Percentiles rank a stretch among this genome's conserved stretches.
These are phyloP conservation scores for Nibea albiflora DNA, from an alignment of 2,113 vertebrate genomes.

Conservation along the genomic window DNA sequence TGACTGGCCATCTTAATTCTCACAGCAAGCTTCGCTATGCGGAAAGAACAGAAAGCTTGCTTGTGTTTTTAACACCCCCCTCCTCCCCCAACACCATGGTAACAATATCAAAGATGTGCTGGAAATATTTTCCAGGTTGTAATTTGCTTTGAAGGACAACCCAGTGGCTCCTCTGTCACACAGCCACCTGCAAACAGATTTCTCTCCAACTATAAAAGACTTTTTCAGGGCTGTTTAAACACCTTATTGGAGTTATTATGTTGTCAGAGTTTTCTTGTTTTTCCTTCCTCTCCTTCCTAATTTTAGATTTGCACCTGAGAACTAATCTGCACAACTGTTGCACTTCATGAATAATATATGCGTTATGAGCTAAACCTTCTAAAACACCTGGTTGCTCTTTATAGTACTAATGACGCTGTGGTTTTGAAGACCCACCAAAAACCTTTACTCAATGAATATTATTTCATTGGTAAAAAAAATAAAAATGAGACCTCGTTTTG, in stretches of 20 bases:
- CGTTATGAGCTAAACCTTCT: too few species aligned
- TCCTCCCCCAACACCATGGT: background rate
- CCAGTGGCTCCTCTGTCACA: background rate
- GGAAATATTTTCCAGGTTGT: slow-evolving; percentile 8
- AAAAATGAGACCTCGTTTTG: slow-evolving; percentile 56
- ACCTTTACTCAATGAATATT: slow-evolving; percentile 26
- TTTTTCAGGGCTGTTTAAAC: slow-evolving; percentile 7
- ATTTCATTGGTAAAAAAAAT: slow-evolving; percentile 42
- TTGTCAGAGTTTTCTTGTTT: too few species aligned
- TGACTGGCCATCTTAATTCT: background rate
- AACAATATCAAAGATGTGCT: background rate
- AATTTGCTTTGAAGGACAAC: slow-evolving; percentile 3
- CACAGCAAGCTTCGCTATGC: background rate
- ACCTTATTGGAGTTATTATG: too few species aligned
- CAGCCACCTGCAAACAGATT: background rate
- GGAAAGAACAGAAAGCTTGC: background rate
- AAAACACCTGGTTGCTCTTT: background rate
- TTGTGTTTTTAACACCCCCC: background rate
- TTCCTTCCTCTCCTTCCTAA: too few species aligned
- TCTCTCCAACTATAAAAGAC: slow-evolving; percentile 21
- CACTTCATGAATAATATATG: too few species aligned
- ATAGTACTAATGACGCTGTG: too few species aligned
- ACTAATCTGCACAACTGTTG: too few species aligned
- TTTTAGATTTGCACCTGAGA: too few species aligned
- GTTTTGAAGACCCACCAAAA: background rate